A percentile compares a stretch with the other conserved stretches of the same genome.
These are phyloP conservation scores for Cisticola juncidis DNA, from an alignment of 2,113 vertebrate genomes.

Conservation along the genomic window DNA sequence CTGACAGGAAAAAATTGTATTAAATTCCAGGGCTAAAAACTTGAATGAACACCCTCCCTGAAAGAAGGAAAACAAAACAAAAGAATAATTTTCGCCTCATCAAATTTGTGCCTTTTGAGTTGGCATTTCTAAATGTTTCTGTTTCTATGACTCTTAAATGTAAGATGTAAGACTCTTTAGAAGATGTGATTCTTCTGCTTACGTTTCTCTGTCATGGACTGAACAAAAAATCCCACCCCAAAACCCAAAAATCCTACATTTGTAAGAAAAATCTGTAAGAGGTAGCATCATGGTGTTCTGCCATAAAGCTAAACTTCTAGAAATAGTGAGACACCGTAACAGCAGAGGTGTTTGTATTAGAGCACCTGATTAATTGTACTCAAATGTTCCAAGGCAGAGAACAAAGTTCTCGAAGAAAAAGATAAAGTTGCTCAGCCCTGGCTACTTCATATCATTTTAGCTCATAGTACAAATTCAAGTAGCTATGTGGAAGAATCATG, in stretches of 20 bases:
- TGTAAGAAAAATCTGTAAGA: not conserved
- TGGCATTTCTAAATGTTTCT: not conserved
- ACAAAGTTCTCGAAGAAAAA: not conserved
- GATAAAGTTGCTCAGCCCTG: not conserved
- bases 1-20: not conserved
- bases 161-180: not conserved
- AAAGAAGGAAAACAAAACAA: not conserved
- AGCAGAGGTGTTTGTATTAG: not conserved
- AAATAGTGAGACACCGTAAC: not conserved
- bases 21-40: not conserved
- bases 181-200: not conserved
- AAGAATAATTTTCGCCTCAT: not conserved
- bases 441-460: not conserved
- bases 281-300: not conserved
- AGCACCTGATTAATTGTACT: not conserved
- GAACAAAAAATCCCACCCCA: not conserved
- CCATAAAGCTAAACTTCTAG: not conserved
- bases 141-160: not conserved
- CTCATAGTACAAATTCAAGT: not conserved
- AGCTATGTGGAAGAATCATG: not conserved
- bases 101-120: not conserved
- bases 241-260: not conserved
- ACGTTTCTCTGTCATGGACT: not conserved
- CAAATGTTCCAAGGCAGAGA: not conserved
- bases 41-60: not conserved